Evolutionary conservation across 2,888 invertebrate genomes (phyloP), one percentile per base, ranked within the genome.

Genomic region (Ichneumon xanthorius): DNA sequence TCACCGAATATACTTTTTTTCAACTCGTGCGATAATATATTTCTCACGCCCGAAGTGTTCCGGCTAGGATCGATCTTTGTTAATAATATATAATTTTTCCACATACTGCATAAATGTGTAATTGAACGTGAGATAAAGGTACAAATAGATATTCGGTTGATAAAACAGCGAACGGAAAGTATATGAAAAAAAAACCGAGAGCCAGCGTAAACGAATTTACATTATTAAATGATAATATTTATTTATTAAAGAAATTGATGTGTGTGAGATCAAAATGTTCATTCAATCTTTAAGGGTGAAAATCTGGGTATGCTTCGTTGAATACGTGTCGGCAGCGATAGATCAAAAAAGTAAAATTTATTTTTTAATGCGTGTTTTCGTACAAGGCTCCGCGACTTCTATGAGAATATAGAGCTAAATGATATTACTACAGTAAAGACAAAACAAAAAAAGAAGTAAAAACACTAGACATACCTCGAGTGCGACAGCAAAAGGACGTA

Each of bases 251-350:
- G 75, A 75, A 79, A 72, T 72, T 68, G 80, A 85, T 79, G 75
- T 78, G 84, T 84, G 84, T 83, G 81, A 85, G 86, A 87, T 86
- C 85, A 85, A 86, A 86, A 86, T 86, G 82, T 78, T 80, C 55
- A 75, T 80, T 53, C 14, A 71, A 63, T 70, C 53, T 67, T 45
- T 61, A 50, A 65, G 65, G 22, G 40, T 65, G 81, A 78, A 73
- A 85, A 78, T 70, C 78, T 81, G 63, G 16, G 70, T 75, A 68
- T 76, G 82, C 61, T 80, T 71, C 55, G 80, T 82, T 77, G 71
- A 68, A 65, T 79, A 68, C 53, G 63, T 80, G 70, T 80, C 63
- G 63, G 55, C 72, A 55, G n/a, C 26, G 71, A 55, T 45, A 48
- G 55, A 58, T 70, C 76, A 72, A 85, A 81, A 81, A 45, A 73